phyloP scores from a whole-genome alignment of 1,140 invertebrate species.

The Acromyrmex charruanus region DNA sequence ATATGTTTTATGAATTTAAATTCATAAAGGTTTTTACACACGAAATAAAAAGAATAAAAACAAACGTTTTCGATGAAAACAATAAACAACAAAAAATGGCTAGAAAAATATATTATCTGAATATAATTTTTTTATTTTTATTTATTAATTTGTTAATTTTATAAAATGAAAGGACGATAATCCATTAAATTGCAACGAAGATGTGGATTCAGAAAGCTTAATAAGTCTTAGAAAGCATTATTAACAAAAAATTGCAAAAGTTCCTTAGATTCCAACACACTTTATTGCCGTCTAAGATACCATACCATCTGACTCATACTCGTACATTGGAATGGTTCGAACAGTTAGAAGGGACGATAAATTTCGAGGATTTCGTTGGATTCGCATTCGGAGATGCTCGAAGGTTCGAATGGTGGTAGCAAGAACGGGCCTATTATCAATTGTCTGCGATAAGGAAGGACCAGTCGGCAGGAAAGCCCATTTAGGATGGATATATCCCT shows the following conservation, averaged over 20 bases:
- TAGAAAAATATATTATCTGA: neutral
- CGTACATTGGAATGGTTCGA: slow-evolving; percentile 42
- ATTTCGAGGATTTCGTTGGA: slow-evolving; percentile 62
- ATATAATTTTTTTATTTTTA: slow-evolving; percentile 1
- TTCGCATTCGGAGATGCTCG: slow-evolving; percentile 32
- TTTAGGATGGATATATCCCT: slow-evolving; percentile 61
- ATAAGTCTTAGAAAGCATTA: neutral
- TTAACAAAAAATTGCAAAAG: slow-evolving; percentile 53
- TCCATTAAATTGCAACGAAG: neutral
- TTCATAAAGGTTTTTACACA: slow-evolving; percentile 19
- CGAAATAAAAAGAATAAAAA: neutral
- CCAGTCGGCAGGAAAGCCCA: slow-evolving; percentile 38
- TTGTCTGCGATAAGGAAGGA: slow-evolving; percentile 62
- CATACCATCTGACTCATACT: slow-evolving; percentile 25
- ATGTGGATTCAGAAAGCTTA: neutral
- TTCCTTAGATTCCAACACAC: slow-evolving; percentile 53
- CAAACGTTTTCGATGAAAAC: neutral
- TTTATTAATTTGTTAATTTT: slow-evolving; percentile 19
- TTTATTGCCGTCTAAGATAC: neutral
- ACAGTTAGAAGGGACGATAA: slow-evolving; percentile 58
- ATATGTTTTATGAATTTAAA: neutral
- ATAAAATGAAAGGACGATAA: neutral
- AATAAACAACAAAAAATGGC: neutral
- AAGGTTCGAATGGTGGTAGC: slow-evolving; percentile 25
- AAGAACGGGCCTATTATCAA: slow-evolving; percentile 66